phyloP scores from a whole-genome alignment of 2,888 invertebrate species.

The Pyrrhosoma nymphula region DNA sequence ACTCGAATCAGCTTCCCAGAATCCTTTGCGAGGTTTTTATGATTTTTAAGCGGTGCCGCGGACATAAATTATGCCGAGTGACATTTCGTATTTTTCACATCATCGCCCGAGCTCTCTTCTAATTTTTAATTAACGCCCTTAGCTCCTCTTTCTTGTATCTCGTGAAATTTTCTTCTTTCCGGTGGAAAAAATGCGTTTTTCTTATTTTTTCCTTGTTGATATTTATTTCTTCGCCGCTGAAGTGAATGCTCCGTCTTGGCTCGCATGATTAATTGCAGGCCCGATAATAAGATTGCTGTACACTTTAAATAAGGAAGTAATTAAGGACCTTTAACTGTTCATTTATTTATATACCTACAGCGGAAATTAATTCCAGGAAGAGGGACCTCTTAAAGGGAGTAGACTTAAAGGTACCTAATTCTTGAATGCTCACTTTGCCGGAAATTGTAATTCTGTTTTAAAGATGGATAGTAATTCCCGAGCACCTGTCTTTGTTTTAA shows the following conservation, averaged over 20 bases:
- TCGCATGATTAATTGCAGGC: not conserved
- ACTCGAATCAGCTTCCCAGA: not conserved
- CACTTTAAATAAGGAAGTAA: not conserved
- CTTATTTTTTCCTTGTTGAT: not conserved
- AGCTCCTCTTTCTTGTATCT: not conserved
- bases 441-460: not conserved
- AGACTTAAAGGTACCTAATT: not conserved
- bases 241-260: not conserved
- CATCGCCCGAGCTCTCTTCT: not conserved
- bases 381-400: not conserved
- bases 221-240: not conserved
- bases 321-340: not conserved
- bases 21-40: not conserved
- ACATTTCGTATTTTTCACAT: conserved; percentile 19
- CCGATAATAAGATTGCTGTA: not conserved
- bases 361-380: not conserved
- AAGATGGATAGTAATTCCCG: too few relatives aligned
- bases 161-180: not conserved
- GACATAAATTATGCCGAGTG: not conserved
- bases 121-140: conserved; percentile 19
- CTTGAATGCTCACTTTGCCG: conserved; percentile 36
- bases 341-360: not conserved
- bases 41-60: not conserved
- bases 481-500: too few relatives aligned
- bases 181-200: not conserved